Evolutionary conservation across 2,113 vertebrate genomes (phyloP), one percentile per base, ranked within the genome.

Genomic region (Chascanopsetta lugubris): DNA sequence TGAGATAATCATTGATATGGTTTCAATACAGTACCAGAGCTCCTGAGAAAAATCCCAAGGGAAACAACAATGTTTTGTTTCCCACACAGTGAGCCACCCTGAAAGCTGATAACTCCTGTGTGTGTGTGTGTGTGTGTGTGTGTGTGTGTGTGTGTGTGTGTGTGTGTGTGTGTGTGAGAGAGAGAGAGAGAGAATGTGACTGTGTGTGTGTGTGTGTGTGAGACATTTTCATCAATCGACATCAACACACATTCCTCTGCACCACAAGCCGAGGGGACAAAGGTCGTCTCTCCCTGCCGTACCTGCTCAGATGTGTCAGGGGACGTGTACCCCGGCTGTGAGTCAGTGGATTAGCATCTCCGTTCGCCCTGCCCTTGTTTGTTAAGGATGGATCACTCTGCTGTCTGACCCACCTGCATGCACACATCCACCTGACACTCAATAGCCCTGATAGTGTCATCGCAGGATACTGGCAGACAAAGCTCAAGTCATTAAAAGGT

Each of bases 361-460:
- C 1, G 8, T 21, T 8, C n/a, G 72, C 63, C 69, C 67, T 61
- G 61, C 83, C 81, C 43, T 72, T 88, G 79, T 88, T 88, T 83
- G 76, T 63, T 24, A 42, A 77, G 67, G 65, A 36, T 21, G 13
- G 26, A 2, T 55, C 27, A 64, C 73, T 61, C 17, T 60, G 42
- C 24, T 21, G 5, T 15, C 27, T 53, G 30, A 57, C 68, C 66
- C 51, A 45, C 59, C 53, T 18, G 25, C 11, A 10, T 45, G 27
- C 46, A 24, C n/a, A 6, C 24, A 11, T 22, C 34, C 9, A 6
- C n/a, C 22, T 11, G 11, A 46, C 18, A 27, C 30, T 3, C 6
- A 21, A 1, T n/a, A n/a, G n/a, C 49, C 10, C 12, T 18, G 27
- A 42, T 10, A 34, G 34, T 15, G 26, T n/a, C n/a, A 36, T 38